Evolutionary conservation across 2,113 vertebrate species (phyloP).

Genomic region (Hippoglossus stenolepis): DNA sequence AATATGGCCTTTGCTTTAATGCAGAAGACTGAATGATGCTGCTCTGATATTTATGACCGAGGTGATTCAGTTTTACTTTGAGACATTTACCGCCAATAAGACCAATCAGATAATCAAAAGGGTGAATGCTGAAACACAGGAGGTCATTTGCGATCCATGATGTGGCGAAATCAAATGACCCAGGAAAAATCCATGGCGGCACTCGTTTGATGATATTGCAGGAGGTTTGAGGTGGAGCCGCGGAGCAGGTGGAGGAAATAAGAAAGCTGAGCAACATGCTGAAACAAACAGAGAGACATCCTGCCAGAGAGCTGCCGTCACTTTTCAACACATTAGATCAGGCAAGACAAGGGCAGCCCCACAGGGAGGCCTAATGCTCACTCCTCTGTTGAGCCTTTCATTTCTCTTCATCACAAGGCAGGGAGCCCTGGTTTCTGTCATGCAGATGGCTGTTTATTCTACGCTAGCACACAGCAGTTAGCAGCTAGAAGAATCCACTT

Average conservation of each 20-base stretch:
- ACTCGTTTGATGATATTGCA: constrained; percentile 58
- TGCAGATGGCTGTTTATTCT: constrained; percentile 47
- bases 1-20: constrained; percentile 13
- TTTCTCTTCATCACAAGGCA: constrained; percentile 66
- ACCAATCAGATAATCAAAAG: constrained; percentile 55
- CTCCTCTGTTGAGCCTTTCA: constrained; percentile 64
- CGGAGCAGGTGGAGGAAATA: constrained; percentile 66
- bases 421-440: constrained; percentile 51
- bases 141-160: constrained; percentile 40
- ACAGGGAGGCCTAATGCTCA: constrained; percentile 60
- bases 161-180: constrained; percentile 54
- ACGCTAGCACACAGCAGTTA: constrained; percentile 5
- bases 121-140: constrained; percentile 17
- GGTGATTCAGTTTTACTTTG: constrained; percentile 33
- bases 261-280: constrained; percentile 61
- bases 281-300: constrained; percentile 72
- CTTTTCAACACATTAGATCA: constrained; percentile 73
- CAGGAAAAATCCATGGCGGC: constrained; percentile 47
- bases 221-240: constrained; percentile 60
- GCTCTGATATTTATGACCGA: constrained; percentile 21
- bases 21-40: constrained; percentile 20
- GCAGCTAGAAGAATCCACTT: constrained; percentile 17
- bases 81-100: constrained; percentile 48
- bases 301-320: constrained; percentile 66
- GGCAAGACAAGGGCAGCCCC: constrained; percentile 73